Evolutionary conservation across 2,888 invertebrate species (phyloP).

Genomic region (Anorthoa munda): DNA sequence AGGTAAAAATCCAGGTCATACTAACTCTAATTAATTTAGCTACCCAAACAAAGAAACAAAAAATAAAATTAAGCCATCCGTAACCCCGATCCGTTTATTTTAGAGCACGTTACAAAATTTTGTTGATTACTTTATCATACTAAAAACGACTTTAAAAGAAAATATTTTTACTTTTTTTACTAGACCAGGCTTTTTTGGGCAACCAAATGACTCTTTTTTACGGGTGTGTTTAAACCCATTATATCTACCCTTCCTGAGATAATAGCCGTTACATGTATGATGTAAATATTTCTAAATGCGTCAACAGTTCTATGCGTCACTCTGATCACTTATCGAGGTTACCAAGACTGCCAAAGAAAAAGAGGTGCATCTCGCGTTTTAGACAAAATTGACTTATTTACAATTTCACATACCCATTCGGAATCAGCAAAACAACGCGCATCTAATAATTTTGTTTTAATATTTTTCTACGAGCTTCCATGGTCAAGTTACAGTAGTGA

Average conservation of each 20-base stretch:
- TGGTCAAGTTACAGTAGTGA: not conserved
- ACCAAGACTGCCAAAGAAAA: not conserved
- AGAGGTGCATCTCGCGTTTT: not conserved
- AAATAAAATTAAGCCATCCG: slow-evolving; percentile 6
- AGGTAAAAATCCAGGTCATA: not conserved
- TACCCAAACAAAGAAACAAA: not conserved
- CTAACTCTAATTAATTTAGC: slow-evolving; percentile 10
- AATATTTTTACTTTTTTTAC: too few relatives aligned
- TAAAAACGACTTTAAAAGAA: not conserved
- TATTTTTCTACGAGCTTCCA: not conserved
- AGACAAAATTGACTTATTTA: too few relatives aligned
- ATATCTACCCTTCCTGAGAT: not conserved
- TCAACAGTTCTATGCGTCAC: slow-evolving; percentile 14
- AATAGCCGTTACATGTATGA: slow-evolving; percentile 4
- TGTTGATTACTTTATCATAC: not conserved
- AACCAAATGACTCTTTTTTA: too few relatives aligned
- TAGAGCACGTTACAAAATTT: slow-evolving; percentile 3
- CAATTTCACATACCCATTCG: too few relatives aligned
- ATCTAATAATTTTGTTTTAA: too few relatives aligned
- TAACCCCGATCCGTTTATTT: slow-evolving; percentile 19
- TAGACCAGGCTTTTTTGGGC: too few relatives aligned
- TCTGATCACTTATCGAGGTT: slow-evolving; percentile 25
- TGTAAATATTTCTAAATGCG: slow-evolving; percentile 4
- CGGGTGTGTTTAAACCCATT: too few relatives aligned
- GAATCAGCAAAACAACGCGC: too few relatives aligned